These are phyloP conservation scores for Enteromius afrohamiltoni DNA, from an alignment of 2,797 vertebrate genomes.

Conservation along the genomic window DNA sequence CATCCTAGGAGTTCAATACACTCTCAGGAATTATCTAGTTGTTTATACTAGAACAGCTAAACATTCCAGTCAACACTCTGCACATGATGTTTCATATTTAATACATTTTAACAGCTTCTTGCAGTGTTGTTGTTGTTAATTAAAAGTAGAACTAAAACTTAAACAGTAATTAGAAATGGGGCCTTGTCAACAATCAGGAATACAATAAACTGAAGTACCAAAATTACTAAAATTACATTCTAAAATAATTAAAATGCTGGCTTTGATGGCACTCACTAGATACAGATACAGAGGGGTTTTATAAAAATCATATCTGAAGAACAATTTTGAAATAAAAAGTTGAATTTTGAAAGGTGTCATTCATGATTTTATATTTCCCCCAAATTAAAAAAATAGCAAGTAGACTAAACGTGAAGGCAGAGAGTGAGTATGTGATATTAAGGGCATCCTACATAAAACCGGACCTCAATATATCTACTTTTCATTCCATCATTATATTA, in stretches of 20 bases:
- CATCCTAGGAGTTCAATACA: background rate
- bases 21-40: background rate
- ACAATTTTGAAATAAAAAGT: background rate
- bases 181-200: too few species aligned
- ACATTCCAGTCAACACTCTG: too few species aligned
- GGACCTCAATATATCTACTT: background rate
- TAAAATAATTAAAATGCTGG: background rate
- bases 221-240: too few species aligned
- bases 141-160: background rate
- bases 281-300: background rate
- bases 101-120: background rate
- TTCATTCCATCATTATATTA: background rate
- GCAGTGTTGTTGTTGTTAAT: background rate
- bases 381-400: background rate
- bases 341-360: background rate
- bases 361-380: background rate
- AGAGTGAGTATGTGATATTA: background rate
- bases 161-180: background rate
- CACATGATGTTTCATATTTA: background rate
- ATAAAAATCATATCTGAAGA: background rate
- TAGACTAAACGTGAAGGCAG: background rate
- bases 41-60: background rate
- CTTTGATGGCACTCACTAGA: background rate
- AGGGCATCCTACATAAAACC: background rate
- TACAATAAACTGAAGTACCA: too few species aligned